These are phyloP conservation scores for Dromococcyx pavoninus DNA, from an alignment of 2,797 vertebrate genomes.

Conservation along the genomic window DNA sequence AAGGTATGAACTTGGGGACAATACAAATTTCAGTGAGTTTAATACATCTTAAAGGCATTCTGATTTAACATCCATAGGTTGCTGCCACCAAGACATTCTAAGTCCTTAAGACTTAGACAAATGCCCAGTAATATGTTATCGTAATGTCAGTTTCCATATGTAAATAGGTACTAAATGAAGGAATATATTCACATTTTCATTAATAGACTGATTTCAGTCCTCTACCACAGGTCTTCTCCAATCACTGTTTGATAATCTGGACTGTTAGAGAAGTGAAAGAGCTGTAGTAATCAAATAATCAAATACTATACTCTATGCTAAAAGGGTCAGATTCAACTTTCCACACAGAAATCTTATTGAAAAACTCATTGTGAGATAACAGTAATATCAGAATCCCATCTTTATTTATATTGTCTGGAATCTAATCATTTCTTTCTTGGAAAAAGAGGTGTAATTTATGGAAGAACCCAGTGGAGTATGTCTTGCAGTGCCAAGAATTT, in stretches of 20 bases:
- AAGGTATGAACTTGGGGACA: background rate
- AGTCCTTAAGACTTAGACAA: background rate
- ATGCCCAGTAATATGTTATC: background rate
- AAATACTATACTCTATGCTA: background rate
- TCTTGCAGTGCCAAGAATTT: background rate
- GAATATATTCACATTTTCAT: background rate
- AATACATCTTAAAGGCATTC: background rate
- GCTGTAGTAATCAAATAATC: background rate
- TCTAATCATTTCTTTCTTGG: background rate
- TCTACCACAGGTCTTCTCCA: background rate
- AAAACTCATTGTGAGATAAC: background rate
- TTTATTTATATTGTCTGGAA: background rate
- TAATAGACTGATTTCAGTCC: background rate
- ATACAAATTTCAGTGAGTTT: background rate
- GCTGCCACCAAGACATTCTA: background rate
- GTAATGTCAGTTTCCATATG: background rate
- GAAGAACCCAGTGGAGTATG: background rate
- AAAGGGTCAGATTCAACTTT: background rate
- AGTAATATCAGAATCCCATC: background rate
- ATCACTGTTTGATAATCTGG: background rate
- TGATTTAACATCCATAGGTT: background rate
- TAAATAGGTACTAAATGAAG: background rate
- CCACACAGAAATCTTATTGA: background rate
- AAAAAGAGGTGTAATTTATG: background rate
- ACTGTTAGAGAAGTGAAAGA: background rate